Evolutionary conservation across 2,113 vertebrate genomes (phyloP).

Genomic region (Anser brachyrhynchus): DNA sequence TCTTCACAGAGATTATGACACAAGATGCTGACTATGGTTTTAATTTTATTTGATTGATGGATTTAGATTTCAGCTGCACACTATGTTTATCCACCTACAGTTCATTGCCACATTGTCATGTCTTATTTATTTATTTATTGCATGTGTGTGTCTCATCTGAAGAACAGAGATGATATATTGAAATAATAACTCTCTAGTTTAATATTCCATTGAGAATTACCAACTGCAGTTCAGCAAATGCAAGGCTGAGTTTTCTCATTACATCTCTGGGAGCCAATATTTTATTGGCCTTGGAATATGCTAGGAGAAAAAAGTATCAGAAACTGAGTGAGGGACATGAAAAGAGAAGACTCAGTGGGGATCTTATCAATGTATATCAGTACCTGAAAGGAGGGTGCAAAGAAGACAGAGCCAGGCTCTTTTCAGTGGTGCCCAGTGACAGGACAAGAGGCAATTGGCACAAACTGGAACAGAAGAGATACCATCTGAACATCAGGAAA

Average conservation of each 20-base stretch:
- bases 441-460: not conserved
- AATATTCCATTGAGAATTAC: conserved; percentile 52
- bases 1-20: conserved; percentile 60
- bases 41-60: conserved; percentile 70
- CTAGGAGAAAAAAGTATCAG: conserved; percentile 32
- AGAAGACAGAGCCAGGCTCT: not conserved
- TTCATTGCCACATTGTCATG: conserved; percentile 14
- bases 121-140: not conserved
- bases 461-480: not conserved
- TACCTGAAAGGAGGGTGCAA: not conserved
- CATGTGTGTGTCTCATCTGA: conserved; percentile 32
- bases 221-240: conserved; percentile 27
- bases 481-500: not conserved
- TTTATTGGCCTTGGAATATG: conserved; percentile 22
- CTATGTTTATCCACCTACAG: conserved; percentile 44
- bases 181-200: conserved; percentile 50
- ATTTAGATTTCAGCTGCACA: conserved; percentile 47
- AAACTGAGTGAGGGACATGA: conserved; percentile 16
- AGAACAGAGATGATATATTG: conserved; percentile 40
- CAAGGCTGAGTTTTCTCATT: conserved; percentile 23
- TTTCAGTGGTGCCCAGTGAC: not conserved
- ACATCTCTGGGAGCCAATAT: conserved; percentile 28
- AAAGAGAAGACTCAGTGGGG: not conserved
- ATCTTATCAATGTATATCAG: not conserved
- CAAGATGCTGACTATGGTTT: conserved; percentile 62